Conservation (phyloP, 1,140 invertebrate genomes). For the Bemisia tabaci region DNA sequence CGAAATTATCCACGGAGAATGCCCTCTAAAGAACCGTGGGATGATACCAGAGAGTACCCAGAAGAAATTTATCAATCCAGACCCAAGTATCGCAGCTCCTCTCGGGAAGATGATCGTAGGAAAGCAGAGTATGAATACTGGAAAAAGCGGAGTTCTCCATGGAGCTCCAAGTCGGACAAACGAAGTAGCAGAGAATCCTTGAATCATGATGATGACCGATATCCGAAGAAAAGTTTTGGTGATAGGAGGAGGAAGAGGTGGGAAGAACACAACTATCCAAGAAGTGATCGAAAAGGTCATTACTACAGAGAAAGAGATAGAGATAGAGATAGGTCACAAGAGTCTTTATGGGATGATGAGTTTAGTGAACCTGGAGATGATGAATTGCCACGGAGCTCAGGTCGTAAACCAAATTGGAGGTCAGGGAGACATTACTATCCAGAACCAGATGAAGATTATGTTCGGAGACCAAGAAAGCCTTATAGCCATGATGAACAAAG, state of each 20-base stretch:
- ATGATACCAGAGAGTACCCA: slow-evolving; percentile 8
- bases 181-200: slow-evolving; percentile 20
- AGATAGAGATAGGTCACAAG: slow-evolving; percentile 23
- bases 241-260: slow-evolving; percentile 25
- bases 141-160: slow-evolving; percentile 16
- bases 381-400: slow-evolving; percentile 15
- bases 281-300: slow-evolving; percentile 30
- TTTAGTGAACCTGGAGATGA: slow-evolving; percentile 23
- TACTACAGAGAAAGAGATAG: slow-evolving; percentile 22
- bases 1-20: background rate
- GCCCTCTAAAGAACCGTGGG: slow-evolving; percentile 3
- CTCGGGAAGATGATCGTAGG: slow-evolving; percentile 30
- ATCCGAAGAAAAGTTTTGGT: slow-evolving; percentile 19
- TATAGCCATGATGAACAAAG: slow-evolving; percentile 30
- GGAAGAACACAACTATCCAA: slow-evolving; percentile 29
- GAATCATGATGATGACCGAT: slow-evolving; percentile 24
- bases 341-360: slow-evolving; percentile 42
- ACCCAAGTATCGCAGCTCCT: slow-evolving; percentile 31
- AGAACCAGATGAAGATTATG: slow-evolving; percentile 16
- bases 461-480: slow-evolving; percentile 28
- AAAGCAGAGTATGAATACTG: slow-evolving; percentile 26
- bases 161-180: slow-evolving; percentile 18
- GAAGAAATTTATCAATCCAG: slow-evolving; percentile 11
- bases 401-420: slow-evolving; percentile 13
- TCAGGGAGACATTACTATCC: slow-evolving; percentile 16